Evolutionary conservation across 2,888 invertebrate genomes (phyloP).

Genomic region (Myopa tessellatipennis): DNA sequence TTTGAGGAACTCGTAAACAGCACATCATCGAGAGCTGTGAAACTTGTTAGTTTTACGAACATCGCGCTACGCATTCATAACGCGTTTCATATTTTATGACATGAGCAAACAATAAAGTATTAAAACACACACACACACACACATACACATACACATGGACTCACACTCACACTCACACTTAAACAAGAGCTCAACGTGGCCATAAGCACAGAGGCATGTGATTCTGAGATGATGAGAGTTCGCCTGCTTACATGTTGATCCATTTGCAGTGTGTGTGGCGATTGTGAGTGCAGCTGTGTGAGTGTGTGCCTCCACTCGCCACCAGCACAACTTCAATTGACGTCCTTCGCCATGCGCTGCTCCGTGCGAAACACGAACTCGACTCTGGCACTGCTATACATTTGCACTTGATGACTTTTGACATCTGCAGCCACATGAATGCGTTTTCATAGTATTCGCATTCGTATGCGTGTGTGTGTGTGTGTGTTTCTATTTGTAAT

Average conservation of each 20-base stretch:
- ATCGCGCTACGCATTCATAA: neutral
- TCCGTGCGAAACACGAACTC: neutral
- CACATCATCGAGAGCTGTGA: neutral
- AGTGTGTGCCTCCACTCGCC: neutral
- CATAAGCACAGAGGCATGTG: neutral
- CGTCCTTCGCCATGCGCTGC: neutral
- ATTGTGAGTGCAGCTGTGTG: neutral
- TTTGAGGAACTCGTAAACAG: neutral
- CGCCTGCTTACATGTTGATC: neutral
- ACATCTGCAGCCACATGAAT: too few species aligned
- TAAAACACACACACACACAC: neutral
- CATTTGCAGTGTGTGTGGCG: neutral
- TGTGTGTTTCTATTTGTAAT: too few species aligned
- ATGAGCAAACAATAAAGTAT: neutral
- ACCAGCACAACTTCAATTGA: neutral
- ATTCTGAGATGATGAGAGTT: neutral
- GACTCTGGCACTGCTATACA: neutral
- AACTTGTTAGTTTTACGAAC: constrained; percentile 4
- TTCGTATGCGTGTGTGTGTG: too few species aligned
- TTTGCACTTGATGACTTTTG: neutral
- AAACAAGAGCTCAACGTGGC: neutral
- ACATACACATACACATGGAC: neutral
- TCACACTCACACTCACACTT: neutral
- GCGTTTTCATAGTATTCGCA: too few species aligned
- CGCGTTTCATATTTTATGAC: neutral